These are phyloP conservation scores for Eurytoma californica DNA, from an alignment of 2,888 invertebrate species.

Conservation along the genomic window DNA sequence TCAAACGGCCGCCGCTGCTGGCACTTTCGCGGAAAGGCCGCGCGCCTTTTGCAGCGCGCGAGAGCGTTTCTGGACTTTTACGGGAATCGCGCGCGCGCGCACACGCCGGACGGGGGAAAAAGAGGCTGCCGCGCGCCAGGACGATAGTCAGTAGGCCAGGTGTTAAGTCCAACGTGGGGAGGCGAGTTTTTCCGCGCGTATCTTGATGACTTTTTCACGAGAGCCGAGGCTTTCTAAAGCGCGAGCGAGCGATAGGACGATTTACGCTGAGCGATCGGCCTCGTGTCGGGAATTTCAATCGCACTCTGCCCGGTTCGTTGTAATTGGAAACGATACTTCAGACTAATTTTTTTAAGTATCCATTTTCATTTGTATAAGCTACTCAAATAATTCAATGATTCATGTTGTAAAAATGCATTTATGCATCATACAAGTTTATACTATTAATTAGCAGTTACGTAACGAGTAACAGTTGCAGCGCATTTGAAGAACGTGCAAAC, in stretches of 20 bases:
- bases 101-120: slow-evolving; percentile 6
- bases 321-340: no score
- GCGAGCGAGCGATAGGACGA: slow-evolving; percentile 26
- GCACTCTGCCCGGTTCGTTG: background rate
- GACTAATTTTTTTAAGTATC: no score
- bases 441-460: no score
- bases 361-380: no score
- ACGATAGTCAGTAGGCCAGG: slow-evolving; percentile 47
- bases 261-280: background rate
- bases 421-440: no score
- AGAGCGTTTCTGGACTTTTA: slow-evolving; percentile 68
- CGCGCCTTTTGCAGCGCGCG: slow-evolving; percentile 62
- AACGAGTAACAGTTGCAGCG: no score
- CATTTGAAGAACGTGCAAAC: no score
- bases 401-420: no score
- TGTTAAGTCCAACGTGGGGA: slow-evolving; percentile 37
- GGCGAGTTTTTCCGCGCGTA: slow-evolving; percentile 31
- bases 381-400: no score
- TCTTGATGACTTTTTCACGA: slow-evolving; percentile 52
- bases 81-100: slow-evolving; percentile 63
- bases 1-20: slow-evolving; percentile 34
- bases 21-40: slow-evolving; percentile 63
- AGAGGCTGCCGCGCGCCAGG: slow-evolving; percentile 6
- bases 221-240: slow-evolving; percentile 27
- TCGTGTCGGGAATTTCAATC: no score